phyloP scores from a whole-genome alignment of 1,140 invertebrate species.

The Homarus americanus region DNA sequence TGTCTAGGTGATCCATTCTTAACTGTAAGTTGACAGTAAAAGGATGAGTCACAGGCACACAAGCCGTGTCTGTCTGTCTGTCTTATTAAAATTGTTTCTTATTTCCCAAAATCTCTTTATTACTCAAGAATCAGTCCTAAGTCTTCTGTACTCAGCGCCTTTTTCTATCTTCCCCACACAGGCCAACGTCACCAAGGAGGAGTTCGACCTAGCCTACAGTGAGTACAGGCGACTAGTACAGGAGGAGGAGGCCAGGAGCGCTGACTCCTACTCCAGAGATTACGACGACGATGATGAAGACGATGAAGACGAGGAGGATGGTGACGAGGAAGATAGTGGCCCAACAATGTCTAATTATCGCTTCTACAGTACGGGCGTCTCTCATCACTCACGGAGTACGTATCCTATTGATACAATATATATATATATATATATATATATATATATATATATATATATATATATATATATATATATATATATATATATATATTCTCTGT shows the following conservation, averaged over 20 bases:
- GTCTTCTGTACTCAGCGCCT: background rate
- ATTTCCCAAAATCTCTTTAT: too few species aligned
- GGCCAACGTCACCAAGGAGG: constrained; percentile 53
- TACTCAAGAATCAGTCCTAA: too few species aligned
- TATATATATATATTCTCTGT: too few species aligned
- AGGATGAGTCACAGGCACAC: too few species aligned
- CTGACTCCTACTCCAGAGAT: constrained; percentile 19
- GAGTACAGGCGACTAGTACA: constrained; percentile 44
- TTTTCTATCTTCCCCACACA: background rate
- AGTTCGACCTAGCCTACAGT: constrained; percentile 41
- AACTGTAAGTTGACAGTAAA: too few species aligned
- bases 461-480: too few species aligned
- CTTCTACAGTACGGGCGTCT: constrained; percentile 37
- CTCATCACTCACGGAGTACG: background rate
- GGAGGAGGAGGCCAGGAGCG: constrained; percentile 26
- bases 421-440: constrained; percentile 26
- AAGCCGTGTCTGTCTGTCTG: too few species aligned
- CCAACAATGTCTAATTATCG: constrained; percentile 12
- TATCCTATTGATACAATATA: background rate
- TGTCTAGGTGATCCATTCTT: too few species aligned
- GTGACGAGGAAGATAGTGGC: background rate
- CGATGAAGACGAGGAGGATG: background rate
- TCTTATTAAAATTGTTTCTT: too few species aligned
- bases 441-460: background rate
- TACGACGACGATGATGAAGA: constrained; percentile 43